Base-by-base conservation (phyloP, 2,888 invertebrate genomes). In the Ashinkailepas kermadecensis region DNA sequence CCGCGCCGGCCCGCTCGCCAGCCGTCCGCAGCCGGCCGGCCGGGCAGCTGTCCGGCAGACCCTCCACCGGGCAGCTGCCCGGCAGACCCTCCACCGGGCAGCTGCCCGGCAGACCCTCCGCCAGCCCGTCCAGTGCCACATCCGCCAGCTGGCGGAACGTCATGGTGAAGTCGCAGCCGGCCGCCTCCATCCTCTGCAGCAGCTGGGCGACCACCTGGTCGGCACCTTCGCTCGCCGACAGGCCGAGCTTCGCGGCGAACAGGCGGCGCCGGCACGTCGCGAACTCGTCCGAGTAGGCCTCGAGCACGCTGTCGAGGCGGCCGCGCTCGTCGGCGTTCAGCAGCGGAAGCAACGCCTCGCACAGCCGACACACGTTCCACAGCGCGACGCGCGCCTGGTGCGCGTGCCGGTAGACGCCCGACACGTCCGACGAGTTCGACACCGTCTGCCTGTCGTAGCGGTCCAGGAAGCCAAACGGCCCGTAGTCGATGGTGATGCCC, bases 391-490 rank as follows among this genome's bases (percentile, higher is more conserved):
- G 90, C 80, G 91, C 90, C 85, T 92, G 92, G 83, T 90, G 90
- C 13, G 88, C 88, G 82, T 90, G 89, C 9, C 91, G 87, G 85
- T 92, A 92, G 83, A 92, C 87, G 4, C 89, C 89, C 86, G 90
- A 90, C 83, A 91, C 90, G 86, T 92, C 92, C 74, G 91, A 92
- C 81, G 89, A 89, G 86, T 92, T 92, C 54, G 92, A 90, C 9
- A 91, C 89, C 85, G 89, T 91, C 21, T 90, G 89, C 3, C 90
- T 90, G 85, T 92, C 90, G 85, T 90, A 92, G 0, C 89, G 89
- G 85, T 92, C 92, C 84, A 92, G 89, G 85, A 92, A 92, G 1
- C 92, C 92, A 86, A 89, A 92, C 0, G 92, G 92, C 0, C 92
- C 92, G 85, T 91, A 92, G 85, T 92, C 91, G 83, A 92, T 87